A percentile compares a stretch with the other conserved stretches of the same genome.
phyloP scores from a whole-genome alignment of 2,113 vertebrate species.

The Sinosuthora webbiana region DNA sequence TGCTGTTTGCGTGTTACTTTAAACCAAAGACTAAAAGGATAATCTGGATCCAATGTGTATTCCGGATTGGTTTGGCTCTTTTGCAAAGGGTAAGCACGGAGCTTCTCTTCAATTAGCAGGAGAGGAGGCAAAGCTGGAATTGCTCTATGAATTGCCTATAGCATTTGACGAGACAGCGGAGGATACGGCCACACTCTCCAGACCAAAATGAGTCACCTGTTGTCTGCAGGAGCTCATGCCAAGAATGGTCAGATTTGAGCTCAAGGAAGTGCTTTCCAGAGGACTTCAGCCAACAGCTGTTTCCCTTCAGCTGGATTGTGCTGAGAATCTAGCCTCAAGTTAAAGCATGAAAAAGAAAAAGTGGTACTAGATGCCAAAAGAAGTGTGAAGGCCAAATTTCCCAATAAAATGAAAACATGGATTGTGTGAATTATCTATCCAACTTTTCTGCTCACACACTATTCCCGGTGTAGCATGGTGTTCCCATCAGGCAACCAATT shows the following conservation, averaged over 20 bases:
- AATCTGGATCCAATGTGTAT: background rate
- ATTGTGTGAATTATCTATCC: background rate
- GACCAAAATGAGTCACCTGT: slow-evolving; percentile 60
- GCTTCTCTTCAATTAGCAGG: slow-evolving; percentile 18
- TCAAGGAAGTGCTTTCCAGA: slow-evolving; percentile 25
- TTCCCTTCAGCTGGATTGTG: slow-evolving; percentile 37
- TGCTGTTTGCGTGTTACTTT: background rate
- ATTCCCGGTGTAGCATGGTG: background rate
- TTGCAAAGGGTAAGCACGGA: background rate
- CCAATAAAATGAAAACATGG: background rate
- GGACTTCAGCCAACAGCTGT: slow-evolving; percentile 46
- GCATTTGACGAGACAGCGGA: background rate
- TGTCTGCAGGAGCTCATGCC: slow-evolving; percentile 2
- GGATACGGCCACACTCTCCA: background rate
- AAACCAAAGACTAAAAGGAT: slow-evolving; percentile 1
- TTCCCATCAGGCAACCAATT: background rate
- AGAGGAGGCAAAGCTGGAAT: background rate
- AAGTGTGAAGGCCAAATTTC: background rate
- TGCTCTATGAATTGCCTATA: background rate
- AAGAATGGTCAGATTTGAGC: slow-evolving; percentile 19
- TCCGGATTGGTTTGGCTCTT: background rate
- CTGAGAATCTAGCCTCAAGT: slow-evolving; percentile 26
- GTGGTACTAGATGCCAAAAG: background rate
- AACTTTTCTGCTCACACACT: background rate
- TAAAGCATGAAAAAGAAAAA: slow-evolving; percentile 11